Evolutionary conservation across 2,888 invertebrate genomes (phyloP).

Genomic region (Belgica antarctica): DNA sequence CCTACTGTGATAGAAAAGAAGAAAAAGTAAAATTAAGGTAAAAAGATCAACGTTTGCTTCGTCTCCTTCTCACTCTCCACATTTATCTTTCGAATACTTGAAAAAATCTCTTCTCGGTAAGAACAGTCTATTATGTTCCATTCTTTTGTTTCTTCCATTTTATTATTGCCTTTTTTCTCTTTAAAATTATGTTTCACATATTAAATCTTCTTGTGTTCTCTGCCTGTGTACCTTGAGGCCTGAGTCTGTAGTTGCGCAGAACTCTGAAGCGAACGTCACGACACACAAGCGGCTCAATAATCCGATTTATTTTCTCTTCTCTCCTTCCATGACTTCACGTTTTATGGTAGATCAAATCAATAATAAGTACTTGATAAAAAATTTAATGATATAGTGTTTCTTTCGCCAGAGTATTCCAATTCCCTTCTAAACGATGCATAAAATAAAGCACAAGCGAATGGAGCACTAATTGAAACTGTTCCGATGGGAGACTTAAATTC

Average conservation of each 20-base stretch:
- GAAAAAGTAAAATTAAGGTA: constrained; percentile 5
- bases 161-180: constrained; percentile 8
- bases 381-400: constrained; percentile 20
- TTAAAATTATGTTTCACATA: constrained; percentile 17
- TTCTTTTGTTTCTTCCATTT: constrained; percentile 26
- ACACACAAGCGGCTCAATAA: neutral
- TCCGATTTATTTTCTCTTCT: constrained; percentile 12
- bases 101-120: constrained; percentile 8
- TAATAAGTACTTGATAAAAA: constrained; percentile 20
- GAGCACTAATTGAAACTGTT: constrained; percentile 3
- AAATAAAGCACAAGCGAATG: neutral
- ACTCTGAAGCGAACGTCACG: constrained; percentile 6
- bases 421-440: constrained; percentile 9
- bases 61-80: neutral
- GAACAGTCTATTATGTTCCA: constrained; percentile 28
- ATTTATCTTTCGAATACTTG: constrained; percentile 12
- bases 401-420: neutral
- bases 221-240: constrained; percentile 17
- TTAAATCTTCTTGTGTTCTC: constrained; percentile 1
- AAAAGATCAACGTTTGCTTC: constrained; percentile 20
- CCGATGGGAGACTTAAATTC: constrained; percentile 10
- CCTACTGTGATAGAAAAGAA: neutral
- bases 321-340: neutral
- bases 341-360: constrained; percentile 29
- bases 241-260: constrained; percentile 7